A percentile compares a stretch with the other conserved stretches of the same genome.
Conservation (phyloP, 2,888 invertebrate genomes). For the Melikaiella ostensackeni region DNA sequence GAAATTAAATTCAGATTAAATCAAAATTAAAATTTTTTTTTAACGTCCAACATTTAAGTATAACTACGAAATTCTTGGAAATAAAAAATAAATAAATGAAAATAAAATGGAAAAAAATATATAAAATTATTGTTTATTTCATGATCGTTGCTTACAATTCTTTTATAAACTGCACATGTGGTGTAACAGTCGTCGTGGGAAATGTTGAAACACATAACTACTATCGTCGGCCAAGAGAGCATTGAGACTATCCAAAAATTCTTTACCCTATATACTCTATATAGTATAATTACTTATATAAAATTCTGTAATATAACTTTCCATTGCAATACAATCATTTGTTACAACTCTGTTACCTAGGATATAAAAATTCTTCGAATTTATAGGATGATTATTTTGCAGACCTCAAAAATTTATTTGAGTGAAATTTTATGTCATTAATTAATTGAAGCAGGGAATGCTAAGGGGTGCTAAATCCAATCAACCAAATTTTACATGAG, state of each 20-base stretch:
- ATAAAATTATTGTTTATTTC: not conserved
- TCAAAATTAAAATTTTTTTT: too few relatives aligned
- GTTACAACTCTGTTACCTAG: not conserved
- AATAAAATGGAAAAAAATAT: not conserved
- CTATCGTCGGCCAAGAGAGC: constrained; percentile 14
- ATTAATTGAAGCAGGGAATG: too few relatives aligned
- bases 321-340: not conserved
- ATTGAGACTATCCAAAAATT: constrained; percentile 18
- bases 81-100: too few relatives aligned
- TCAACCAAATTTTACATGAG: too few relatives aligned
- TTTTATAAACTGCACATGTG: not conserved
- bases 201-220: constrained; percentile 26
- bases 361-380: too few relatives aligned
- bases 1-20: too few relatives aligned
- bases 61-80: too few relatives aligned
- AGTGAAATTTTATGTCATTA: not conserved
- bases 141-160: not conserved
- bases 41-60: too few relatives aligned
- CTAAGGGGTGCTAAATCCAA: too few relatives aligned
- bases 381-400: not conserved
- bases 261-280: not conserved
- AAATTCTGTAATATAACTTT: constrained; percentile 33
- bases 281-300: not conserved
- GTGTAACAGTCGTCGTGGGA: constrained; percentile 29
- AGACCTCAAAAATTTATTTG: not conserved